Base-by-base conservation (phyloP, 2,113 vertebrate species). In the Prionailurus viverrinus region DNA sequence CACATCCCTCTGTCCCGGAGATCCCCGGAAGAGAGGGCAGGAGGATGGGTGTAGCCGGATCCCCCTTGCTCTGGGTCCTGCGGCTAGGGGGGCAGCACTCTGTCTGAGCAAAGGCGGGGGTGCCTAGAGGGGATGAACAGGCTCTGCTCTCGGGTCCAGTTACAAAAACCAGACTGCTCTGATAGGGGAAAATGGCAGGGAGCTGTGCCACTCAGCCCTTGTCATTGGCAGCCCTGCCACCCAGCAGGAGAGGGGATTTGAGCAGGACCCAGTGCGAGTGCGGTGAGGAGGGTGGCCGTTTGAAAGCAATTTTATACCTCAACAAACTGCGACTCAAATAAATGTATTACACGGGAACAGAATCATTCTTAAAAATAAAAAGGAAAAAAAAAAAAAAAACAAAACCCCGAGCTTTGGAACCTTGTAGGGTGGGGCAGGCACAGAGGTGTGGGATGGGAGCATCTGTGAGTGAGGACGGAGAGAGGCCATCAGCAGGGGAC, bases 311-410 rank as follows among this genome's bases (percentile, higher is more conserved):
- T 36, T 82, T 55, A n/a, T 16, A 0, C n/a, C 45, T 27, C 18
- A n/a, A 63, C 41, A 84, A 45, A 58, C 3, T 55, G 81, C 87
- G 82, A 25, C 25, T 79, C 82, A 41, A 58, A 79, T 21, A 23
- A 82, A 79, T 0, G 10, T 55, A 31, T 53, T 79, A 51, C 31
- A 31, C 33, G 58, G 61, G 48, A 82, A 69, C 84, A 48, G 93
- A 66, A 41, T 23, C 48, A 27, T 88, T 88, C 76, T 94, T 71
- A 84, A 74, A 76, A 80, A 13, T 39, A 71, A 79, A 96, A 66
- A 71, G 19, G 3, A 23, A 39, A 7, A 45, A 9, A 45, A 12
- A 86, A 4, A 14, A n/a, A 39, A 39, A 39, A 39, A 39, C 36
- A 4, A 12, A 86, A 4, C 11, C 7, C 36, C 3, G 7, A 93